Evolutionary conservation across 1,140 invertebrate genomes (phyloP).

Genomic region (Brachystomella parvula): DNA sequence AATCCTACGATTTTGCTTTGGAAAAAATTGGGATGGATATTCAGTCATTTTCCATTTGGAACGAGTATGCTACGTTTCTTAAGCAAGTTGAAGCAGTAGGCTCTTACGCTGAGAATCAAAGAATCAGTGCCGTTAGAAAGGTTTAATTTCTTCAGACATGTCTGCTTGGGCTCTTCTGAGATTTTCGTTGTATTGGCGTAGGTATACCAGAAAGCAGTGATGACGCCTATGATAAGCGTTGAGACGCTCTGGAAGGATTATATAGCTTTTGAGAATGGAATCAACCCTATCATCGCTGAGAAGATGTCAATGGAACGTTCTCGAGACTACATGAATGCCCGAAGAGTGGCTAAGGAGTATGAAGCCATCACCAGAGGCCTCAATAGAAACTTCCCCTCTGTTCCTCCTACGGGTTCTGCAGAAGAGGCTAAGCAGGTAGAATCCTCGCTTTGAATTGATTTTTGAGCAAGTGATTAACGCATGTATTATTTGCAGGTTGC

Average conservation of each 20-base stretch:
- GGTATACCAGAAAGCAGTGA: constrained; percentile 88
- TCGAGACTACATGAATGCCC: constrained; percentile 94
- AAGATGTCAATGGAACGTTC: constrained; percentile 84
- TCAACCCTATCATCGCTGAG: constrained; percentile 94
- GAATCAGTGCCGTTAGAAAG: constrained; percentile 93
- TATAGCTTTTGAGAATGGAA: constrained; percentile 84
- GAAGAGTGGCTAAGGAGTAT: constrained; percentile 91
- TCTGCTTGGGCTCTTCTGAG: too few species aligned
- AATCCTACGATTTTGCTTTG: constrained; percentile 97
- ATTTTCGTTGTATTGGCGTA: too few species aligned
- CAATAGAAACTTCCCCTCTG: constrained; percentile 86
- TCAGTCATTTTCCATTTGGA: constrained; percentile 91
- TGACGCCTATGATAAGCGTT: constrained; percentile 96
- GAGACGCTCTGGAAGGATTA: constrained; percentile 99
- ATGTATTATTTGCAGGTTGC: constrained; percentile 61
- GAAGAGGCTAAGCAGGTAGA: constrained; percentile 88
- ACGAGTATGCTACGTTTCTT: constrained; percentile 96
- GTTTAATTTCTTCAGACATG: constrained; percentile 55
- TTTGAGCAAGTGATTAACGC: background rate
- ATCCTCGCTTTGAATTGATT: too few species aligned
- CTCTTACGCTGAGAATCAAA: constrained; percentile 98
- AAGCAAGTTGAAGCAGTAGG: constrained; percentile 95
- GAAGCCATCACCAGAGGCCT: constrained; percentile 90
- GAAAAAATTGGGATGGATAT: constrained; percentile 99
- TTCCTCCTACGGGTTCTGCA: constrained; percentile 79